Evolutionary conservation across 2,888 invertebrate genomes (phyloP), one percentile per base, ranked within the genome.

Genomic region (Drosophila subquinaria): DNA sequence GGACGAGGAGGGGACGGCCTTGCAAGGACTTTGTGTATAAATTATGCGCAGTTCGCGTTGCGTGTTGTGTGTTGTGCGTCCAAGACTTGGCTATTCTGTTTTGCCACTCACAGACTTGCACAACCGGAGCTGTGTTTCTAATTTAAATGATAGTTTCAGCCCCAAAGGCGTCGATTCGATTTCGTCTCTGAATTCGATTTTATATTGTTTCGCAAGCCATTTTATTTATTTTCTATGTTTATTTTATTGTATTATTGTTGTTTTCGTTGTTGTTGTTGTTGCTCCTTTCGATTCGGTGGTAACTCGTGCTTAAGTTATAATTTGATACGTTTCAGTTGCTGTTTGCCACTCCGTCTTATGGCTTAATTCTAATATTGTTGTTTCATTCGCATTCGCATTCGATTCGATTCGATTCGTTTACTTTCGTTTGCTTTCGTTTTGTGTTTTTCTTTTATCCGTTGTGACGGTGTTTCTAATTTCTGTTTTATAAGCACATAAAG

Each of bases 251-350:
- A 50, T 52, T 73, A 43, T 52, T 42, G 45, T 62, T 53, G 52
- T 59, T 65, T 72, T 57, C 30, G 36, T 30, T 42, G 48, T 67
- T 59, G 38, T 72, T 71, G 51, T 71, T 61, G 40, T 48, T 66
- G 50, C 35, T 76, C 40, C 65, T 67, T 69, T 72, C 66, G 45
- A 61, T 74, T 86, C 85, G 88, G 88, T 88, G 88, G 88, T 82
- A 82, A 77, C 71, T 79, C 60, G 71, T 77, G 68, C 73, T 83
- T 76, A 82, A 77, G 76, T 73, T 76, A 85, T 82, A 79, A 83
- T 83, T 83, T 80, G 85, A 87, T 85, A 78, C 80, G 80, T 76
- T 80, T 85, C 71, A 74, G 80, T 78, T 86, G 75, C 69, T 66
- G 59, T 13, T 47, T 48, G 27, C 59, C 66, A 66, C 59, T 59